phyloP scores from a whole-genome alignment of 1,140 invertebrate genomes.

The Tetramorium parvispinum region DNA sequence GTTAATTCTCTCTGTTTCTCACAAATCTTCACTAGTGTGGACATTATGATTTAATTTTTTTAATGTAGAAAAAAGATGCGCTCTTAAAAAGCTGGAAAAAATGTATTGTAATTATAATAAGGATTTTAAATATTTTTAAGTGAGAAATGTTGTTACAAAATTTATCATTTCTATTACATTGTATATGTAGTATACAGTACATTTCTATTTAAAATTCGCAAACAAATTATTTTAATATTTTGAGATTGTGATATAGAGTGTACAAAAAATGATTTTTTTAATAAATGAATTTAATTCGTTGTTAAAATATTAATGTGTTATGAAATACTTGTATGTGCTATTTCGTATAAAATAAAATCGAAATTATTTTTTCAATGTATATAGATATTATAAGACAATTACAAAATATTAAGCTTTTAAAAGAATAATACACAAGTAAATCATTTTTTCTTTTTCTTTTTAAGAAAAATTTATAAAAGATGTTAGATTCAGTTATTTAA shows the following conservation, averaged over 20 bases:
- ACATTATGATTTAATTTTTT: slow-evolving; percentile 17
- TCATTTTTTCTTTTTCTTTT: neutral
- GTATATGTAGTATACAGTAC: neutral
- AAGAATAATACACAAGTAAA: neutral
- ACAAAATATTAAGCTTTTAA: neutral
- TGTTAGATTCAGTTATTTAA: neutral
- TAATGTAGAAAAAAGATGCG: neutral
- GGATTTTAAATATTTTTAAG: slow-evolving; percentile 15
- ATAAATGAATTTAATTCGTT: neutral
- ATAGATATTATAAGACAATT: neutral
- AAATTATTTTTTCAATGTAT: neutral
- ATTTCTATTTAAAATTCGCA: neutral
- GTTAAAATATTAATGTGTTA: neutral
- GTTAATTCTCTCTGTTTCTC: neutral
- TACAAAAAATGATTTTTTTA: neutral
- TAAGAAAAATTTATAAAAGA: neutral
- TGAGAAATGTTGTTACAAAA: neutral
- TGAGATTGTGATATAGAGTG: slow-evolving; percentile 6
- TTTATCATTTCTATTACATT: neutral
- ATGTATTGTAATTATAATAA: neutral
- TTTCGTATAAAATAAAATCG: slow-evolving; percentile 30
- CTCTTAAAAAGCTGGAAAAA: neutral
- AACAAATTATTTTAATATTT: slow-evolving; percentile 33
- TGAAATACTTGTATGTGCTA: neutral
- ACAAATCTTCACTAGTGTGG: neutral